Evolutionary conservation across 2,797 vertebrate genomes (phyloP).

Genomic region (Tenualosa thibaudeaui): DNA sequence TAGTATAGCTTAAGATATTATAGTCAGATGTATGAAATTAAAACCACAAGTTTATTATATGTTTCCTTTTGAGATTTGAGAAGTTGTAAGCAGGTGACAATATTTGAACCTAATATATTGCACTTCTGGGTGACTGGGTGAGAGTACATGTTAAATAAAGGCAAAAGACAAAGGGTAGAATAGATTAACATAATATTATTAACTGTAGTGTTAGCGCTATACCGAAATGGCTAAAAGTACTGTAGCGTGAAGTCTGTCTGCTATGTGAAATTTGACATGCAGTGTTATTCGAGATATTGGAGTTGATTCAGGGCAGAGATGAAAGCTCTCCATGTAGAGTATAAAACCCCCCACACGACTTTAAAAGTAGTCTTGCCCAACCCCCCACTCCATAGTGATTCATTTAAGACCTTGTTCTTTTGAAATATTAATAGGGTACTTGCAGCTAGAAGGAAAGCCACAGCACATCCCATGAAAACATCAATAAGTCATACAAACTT

Average conservation of each 20-base stretch:
- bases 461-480: conserved; percentile 31
- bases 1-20: not conserved
- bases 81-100: too few species aligned
- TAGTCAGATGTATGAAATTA: not conserved
- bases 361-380: not conserved
- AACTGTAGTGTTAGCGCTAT: too few species aligned
- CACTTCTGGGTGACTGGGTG: not conserved
- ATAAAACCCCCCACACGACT: not conserved
- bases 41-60: not conserved
- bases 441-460: conserved; percentile 10
- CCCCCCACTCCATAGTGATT: not conserved
- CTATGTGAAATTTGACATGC: not conserved
- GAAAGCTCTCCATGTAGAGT: not conserved
- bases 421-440: conserved; percentile 44
- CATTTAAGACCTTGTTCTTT: conserved; percentile 35
- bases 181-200: too few species aligned
- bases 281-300: not conserved
- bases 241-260: not conserved
- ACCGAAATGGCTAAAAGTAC: too few species aligned
- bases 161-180: too few species aligned
- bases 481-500: conserved; percentile 37
- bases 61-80: too few species aligned
- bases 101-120: too few species aligned
- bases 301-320: not conserved
- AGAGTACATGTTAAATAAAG: not conserved